Evolutionary conservation across 2,797 vertebrate species (phyloP).

Genomic region (Syngnathus acus): DNA sequence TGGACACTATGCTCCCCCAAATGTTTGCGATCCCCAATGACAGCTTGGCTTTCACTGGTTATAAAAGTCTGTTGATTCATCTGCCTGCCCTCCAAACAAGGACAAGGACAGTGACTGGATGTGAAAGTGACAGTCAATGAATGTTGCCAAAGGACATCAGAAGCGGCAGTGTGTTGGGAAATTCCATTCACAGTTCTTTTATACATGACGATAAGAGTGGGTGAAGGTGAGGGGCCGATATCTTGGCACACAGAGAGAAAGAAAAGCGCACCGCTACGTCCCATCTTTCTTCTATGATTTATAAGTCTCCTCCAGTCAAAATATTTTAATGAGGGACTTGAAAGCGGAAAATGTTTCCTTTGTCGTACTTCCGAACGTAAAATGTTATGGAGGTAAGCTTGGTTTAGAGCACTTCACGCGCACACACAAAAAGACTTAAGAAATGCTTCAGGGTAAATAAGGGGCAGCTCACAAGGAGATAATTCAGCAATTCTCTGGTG

Average conservation of each 20-base stretch:
- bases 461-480: conserved; percentile 30
- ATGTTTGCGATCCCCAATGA: conserved; percentile 29
- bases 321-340: conserved; percentile 25
- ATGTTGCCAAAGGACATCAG: conserved; percentile 21
- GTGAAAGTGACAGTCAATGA: conserved; percentile 60
- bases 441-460: conserved; percentile 41
- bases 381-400: neutral
- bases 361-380: neutral
- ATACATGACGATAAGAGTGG: conserved; percentile 27
- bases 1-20: conserved; percentile 13
- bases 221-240: neutral
- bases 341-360: conserved; percentile 3
- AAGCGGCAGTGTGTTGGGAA: conserved; percentile 27
- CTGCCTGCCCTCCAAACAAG: conserved; percentile 55
- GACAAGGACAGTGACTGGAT: conserved; percentile 56
- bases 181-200: conserved; percentile 34
- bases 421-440: conserved; percentile 24
- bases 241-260: conserved; percentile 22
- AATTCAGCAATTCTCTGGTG: conserved; percentile 26
- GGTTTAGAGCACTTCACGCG: neutral
- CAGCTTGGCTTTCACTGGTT: conserved; percentile 43
- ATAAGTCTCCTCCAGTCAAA: conserved; percentile 22
- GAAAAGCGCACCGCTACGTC: conserved; percentile 8
- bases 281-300: neutral
- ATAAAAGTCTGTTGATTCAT: conserved; percentile 32